A percentile compares a stretch with the other conserved stretches of the same genome.
Evolutionary conservation across 2,797 vertebrate species (phyloP).

Genomic region (Threskiornis aethiopicus): DNA sequence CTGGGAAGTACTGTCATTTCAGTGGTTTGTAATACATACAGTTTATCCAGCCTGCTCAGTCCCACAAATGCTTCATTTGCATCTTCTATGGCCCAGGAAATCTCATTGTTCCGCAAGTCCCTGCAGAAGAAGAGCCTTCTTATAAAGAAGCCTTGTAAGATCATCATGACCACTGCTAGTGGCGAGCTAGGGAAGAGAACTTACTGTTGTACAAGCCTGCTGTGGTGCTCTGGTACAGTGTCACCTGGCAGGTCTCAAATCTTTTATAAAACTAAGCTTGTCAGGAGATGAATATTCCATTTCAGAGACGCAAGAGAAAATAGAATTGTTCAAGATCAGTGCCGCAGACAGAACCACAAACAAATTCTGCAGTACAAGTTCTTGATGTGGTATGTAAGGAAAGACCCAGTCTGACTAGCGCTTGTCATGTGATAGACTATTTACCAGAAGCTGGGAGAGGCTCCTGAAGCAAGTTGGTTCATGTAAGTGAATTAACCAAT

Average conservation of each 20-base stretch:
- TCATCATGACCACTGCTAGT: neutral
- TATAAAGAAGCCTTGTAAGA: neutral
- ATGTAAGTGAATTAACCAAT: conserved; percentile 52
- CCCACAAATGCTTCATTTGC: conserved; percentile 89
- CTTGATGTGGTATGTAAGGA: neutral
- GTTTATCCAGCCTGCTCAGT: conserved; percentile 88
- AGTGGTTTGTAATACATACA: conserved; percentile 79
- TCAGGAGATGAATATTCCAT: neutral
- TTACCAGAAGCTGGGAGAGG: conserved; percentile 29
- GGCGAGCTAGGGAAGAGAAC: neutral
- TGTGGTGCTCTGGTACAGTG: neutral
- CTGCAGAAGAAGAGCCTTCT: conserved; percentile 71
- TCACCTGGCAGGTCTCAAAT: neutral
- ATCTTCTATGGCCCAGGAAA: conserved; percentile 98
- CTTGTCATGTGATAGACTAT: neutral
- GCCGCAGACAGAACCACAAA: neutral
- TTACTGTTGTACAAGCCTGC: neutral
- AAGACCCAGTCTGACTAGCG: neutral
- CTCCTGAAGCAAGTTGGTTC: conserved; percentile 32
- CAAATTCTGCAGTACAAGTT: neutral
- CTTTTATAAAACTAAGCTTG: neutral
- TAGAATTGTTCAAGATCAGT: neutral
- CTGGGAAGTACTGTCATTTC: neutral
- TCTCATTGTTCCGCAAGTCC: conserved; percentile 93
- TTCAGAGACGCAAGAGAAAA: neutral